Evolutionary conservation across 2,888 invertebrate genomes (phyloP).

Genomic region (Pristionchus arcanus): DNA sequence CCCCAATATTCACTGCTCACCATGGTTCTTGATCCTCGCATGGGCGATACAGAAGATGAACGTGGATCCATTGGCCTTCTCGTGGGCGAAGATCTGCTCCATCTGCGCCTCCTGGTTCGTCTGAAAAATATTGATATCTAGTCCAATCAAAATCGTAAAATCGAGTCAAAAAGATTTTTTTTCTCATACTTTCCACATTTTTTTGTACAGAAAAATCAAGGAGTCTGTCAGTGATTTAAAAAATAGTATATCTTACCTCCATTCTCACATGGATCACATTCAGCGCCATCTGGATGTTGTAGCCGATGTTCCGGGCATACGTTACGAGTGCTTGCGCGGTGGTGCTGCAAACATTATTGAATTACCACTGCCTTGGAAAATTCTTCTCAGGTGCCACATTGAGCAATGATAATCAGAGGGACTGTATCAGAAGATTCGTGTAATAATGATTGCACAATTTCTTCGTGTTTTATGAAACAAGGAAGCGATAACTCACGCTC

Average conservation of each 20-base stretch:
- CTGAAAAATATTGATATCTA: no score
- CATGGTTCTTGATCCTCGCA: constrained; percentile 32
- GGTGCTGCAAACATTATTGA: no score
- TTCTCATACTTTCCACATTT: no score
- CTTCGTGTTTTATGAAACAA: not conserved
- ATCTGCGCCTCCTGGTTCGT: not conserved
- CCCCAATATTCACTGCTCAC: not conserved
- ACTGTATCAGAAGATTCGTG: no score
- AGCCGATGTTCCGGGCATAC: not conserved
- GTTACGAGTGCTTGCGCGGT: not conserved
- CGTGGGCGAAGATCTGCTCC: not conserved
- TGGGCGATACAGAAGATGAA: constrained; percentile 3
- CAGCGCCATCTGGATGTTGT: not conserved
- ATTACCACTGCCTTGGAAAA: no score
- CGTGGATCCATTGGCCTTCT: not conserved
- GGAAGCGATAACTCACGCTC: not conserved
- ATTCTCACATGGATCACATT: not conserved
- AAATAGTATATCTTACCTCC: not conserved
- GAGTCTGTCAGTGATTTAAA: not conserved
- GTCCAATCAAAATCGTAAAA: no score
- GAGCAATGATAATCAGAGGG: no score
- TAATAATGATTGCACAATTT: no score
- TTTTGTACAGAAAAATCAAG: no score
- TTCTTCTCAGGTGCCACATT: no score
- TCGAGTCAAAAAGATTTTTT: no score